A percentile compares a stretch with the other conserved stretches of the same genome.
phyloP scores from a whole-genome alignment of 2,888 invertebrate genomes.

The Andrena minutula region DNA sequence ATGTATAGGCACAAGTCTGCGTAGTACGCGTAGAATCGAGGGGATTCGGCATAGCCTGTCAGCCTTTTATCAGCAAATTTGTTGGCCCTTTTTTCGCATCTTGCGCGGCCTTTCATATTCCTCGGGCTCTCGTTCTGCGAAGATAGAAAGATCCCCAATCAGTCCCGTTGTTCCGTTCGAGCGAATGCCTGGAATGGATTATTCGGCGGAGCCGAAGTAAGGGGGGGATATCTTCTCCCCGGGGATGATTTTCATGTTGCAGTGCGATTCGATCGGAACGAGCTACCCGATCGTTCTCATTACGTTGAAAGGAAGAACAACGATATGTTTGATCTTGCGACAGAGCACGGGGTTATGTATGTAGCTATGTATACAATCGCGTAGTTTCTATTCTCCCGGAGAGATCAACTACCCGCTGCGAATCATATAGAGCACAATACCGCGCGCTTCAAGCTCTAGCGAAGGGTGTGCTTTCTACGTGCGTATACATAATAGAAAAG shows the following conservation, averaged over 20 bases:
- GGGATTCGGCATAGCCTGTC: constrained; percentile 5
- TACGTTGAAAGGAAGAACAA: constrained; percentile 14
- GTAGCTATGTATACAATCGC: too few relatives aligned
- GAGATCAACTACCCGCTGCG: constrained; percentile 14
- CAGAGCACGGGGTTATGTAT: too few relatives aligned
- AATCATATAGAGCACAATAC: neutral
- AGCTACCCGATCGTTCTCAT: constrained; percentile 27
- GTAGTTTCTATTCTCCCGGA: neutral
- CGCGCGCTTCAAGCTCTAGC: neutral
- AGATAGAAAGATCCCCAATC: constrained; percentile 3
- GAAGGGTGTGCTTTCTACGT: too few relatives aligned
- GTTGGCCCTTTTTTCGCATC: neutral
- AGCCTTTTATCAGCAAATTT: constrained; percentile 22
- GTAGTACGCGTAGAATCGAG: neutral
- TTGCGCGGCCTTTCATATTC: neutral
- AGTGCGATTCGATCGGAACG: constrained; percentile 46
- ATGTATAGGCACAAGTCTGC: neutral
- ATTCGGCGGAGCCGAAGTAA: constrained; percentile 56
- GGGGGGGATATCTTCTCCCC: constrained; percentile 6
- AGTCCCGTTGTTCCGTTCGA: constrained; percentile 6
- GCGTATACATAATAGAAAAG: neutral
- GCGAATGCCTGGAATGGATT: constrained; percentile 67
- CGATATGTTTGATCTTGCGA: constrained; percentile 2
- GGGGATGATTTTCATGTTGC: constrained; percentile 17
- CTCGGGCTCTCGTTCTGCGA: neutral